Conservation (phyloP, 2,113 vertebrate species). For the Spilogale gracilis region DNA sequence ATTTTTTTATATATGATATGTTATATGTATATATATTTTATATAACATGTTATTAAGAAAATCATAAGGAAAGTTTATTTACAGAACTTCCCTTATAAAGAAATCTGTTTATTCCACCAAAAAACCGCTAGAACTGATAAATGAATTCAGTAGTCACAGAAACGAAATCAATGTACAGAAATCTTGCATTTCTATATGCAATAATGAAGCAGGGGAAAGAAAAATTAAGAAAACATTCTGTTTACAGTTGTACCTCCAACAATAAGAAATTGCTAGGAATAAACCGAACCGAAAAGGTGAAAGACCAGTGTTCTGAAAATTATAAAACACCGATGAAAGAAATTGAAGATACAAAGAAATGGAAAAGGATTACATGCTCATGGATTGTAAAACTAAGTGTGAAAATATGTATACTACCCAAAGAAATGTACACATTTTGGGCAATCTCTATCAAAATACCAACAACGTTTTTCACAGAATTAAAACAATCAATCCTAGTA, state of each 20-base stretch:
- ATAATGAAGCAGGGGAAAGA: neutral
- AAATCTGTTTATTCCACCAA: neutral
- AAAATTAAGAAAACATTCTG: neutral
- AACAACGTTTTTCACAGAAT: neutral
- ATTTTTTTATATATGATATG: neutral
- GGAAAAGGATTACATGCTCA: neutral
- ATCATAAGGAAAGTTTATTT: neutral
- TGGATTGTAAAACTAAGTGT: neutral
- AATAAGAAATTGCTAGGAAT: neutral
- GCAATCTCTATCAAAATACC: neutral
- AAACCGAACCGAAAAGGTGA: neutral
- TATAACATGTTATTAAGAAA: neutral
- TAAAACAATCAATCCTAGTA: neutral
- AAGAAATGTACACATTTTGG: neutral
- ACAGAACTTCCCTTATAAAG: neutral
- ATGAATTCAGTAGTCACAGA: neutral
- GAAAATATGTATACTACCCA: neutral
- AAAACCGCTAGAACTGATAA: neutral
- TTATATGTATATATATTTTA: neutral
- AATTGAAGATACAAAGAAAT: neutral
- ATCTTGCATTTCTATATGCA: neutral
- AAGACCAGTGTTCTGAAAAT: neutral
- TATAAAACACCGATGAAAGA: neutral
- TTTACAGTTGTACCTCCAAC: neutral
- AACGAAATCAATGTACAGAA: neutral